Evolutionary conservation across 2,797 vertebrate genomes (phyloP), one percentile per base, ranked within the genome.

Genomic region (Arctocebus calabarensis): DNA sequence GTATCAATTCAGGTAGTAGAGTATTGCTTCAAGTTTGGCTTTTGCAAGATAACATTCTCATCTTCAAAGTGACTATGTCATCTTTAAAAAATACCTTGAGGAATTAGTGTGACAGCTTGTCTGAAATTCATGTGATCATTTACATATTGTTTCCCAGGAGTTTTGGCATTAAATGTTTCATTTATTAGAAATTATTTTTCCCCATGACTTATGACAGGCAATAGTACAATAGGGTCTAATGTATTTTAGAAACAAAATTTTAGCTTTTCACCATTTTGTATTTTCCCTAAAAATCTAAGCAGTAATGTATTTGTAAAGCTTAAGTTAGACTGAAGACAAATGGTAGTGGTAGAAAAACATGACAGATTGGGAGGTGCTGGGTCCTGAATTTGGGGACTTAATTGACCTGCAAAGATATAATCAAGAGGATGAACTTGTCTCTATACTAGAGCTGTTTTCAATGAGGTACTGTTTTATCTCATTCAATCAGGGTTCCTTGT

Each of bases 91-190:
- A 79, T 64, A 90, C 95, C 84, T 94, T 25, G 88, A 94, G 94
- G 85, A 95, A 94, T 94, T 77, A 74, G 11, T 62, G 68, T 59
- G 68, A 19, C 61, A 96, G 88, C 77, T 81, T 75, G 55, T 34
- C 43, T 90, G 90, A 93, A 90, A 87, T 37, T 55, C 86, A 23
- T 27, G 0, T 82, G 61, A 29, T 93, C 66, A 93, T 96, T 93
- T 92, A 89, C 92, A 96, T 94, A 7, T 71, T 81, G 62, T 68
- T 95, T 93, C 95, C 97, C 34, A 8, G 88, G 94, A 96, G 93
- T 34, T 45, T 74, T 81, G 75, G 64, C 95, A 96, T 75, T 94
- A 81, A 77, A 73, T 86, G 34, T 93, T 81, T 95, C 90, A 68
- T 81, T 96, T 88, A 68, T 7, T 97, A 91, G 90, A 12, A 23